Conservation (phyloP, 2,888 invertebrate species). For the Ecdyonurus torrentis region DNA sequence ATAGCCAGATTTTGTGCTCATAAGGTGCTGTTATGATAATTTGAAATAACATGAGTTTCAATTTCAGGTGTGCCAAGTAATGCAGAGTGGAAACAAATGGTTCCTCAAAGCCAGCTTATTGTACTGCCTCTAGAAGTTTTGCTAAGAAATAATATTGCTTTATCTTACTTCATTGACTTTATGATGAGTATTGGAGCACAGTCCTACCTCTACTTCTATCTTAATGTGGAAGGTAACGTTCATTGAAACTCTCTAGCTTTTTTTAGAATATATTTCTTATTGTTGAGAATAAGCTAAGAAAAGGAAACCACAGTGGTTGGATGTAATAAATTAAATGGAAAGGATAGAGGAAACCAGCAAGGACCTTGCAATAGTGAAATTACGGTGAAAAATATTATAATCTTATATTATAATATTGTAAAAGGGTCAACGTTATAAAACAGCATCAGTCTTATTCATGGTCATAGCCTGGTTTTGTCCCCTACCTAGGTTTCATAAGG, state of each 20-base stretch:
- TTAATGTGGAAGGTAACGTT: constrained; percentile 49
- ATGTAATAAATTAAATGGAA: no score
- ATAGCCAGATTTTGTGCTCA: background rate
- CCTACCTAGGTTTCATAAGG: no score
- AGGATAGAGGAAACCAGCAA: no score
- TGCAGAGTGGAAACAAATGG: constrained; percentile 26
- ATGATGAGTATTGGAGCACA: constrained; percentile 51
- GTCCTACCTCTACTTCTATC: constrained; percentile 56
- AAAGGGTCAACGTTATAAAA: no score
- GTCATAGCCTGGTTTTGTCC: no score
- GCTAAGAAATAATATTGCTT: constrained; percentile 56
- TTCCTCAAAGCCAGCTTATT: constrained; percentile 32
- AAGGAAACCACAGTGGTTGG: no score
- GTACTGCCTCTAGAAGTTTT: constrained; percentile 52
- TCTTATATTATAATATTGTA: no score
- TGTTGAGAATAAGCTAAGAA: no score
- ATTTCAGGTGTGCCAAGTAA: constrained; percentile 15
- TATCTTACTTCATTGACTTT: constrained; percentile 62
- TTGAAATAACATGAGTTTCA: background rate
- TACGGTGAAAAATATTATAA: no score
- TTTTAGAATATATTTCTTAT: no score
- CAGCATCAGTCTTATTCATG: no score
- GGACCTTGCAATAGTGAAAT: no score
- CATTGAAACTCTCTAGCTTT: background rate
- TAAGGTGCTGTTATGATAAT: background rate